phyloP scores from a whole-genome alignment of 1,140 invertebrate species.

The Agrypnia vestita region DNA sequence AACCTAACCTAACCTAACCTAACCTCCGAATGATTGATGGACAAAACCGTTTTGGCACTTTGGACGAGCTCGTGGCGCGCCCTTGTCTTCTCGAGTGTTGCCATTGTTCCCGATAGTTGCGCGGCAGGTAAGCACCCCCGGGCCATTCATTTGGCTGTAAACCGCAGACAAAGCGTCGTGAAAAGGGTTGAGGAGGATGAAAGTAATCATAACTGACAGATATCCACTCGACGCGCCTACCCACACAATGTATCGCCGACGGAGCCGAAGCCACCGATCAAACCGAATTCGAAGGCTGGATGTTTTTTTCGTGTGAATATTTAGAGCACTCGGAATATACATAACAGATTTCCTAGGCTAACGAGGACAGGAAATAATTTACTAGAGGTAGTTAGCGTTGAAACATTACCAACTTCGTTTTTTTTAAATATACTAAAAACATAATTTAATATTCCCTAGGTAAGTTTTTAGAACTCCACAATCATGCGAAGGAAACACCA shows the following conservation, averaged over 20 bases:
- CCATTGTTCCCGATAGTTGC: slow-evolving; percentile 32
- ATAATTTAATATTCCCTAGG: too few species aligned
- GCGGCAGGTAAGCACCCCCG: slow-evolving; percentile 32
- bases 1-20: slow-evolving; percentile 24
- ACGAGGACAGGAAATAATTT: too few species aligned
- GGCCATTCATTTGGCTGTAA: slow-evolving; percentile 54
- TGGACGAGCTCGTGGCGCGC: slow-evolving; percentile 9
- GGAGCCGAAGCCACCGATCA: too few species aligned
- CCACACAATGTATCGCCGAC: slow-evolving; percentile 18
- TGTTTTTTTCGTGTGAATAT: too few species aligned
- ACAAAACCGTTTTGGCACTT: slow-evolving; percentile 39
- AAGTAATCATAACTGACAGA: slow-evolving; percentile 60
- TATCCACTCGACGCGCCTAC: slow-evolving; percentile 47
- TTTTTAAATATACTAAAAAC: too few species aligned
- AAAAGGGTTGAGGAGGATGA: slow-evolving; percentile 57
- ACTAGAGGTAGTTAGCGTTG: too few species aligned
- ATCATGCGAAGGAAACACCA: too few species aligned
- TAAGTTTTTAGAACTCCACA: too few species aligned
- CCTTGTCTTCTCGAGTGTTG: slow-evolving; percentile 39
- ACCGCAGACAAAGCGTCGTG: slow-evolving; percentile 56
- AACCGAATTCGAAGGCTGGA: too few species aligned
- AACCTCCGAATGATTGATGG: slow-evolving; percentile 36
- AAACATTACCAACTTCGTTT: too few species aligned
- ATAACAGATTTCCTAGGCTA: too few species aligned
- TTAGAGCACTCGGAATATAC: too few species aligned